Evolutionary conservation across 2,888 invertebrate genomes (phyloP), one percentile per base, ranked within the genome.

Genomic region (Thyatira batis): DNA sequence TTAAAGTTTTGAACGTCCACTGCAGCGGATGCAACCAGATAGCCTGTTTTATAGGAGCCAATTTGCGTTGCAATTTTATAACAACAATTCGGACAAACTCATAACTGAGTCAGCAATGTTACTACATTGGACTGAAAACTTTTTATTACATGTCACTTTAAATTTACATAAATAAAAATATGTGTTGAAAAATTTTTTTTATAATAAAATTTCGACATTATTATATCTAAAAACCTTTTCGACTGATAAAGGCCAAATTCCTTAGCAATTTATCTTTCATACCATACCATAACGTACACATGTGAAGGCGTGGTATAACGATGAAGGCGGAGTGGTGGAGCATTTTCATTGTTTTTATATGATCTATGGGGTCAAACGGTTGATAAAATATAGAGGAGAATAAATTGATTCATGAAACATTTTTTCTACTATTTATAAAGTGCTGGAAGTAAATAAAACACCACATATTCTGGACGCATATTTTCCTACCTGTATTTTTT

Each of bases 291-390:
- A 45, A 17, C 20, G 46, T 46, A 17, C 13, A n/a, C 10, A 45
- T 45, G 20, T 48, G 17, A 17, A 48, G 48, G 27, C 27, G 48
- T 17, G 48, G 48, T 17, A 48, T 10, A 39, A 10, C 27, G 48
- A 48, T 23, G 27, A 20, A 48, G 48, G 48, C 48, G 28, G 48
- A 9, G 20, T 20, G 27, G 27, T 28, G 27, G 17, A 27, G 27
- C 48, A 11, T 17, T 48, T 48, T 48, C 28, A 48, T 48, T 27
- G 48, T 48, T 48, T 48, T 48, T 17, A 27, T 21, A 48, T 48
- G 28, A 48, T 28, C 17, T 48, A 48, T 28, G 20, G 20, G 48
- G 27, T 27, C 25, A 27, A 27, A 17, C 6, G 17, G 13, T 17
- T 39, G 39, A n/a, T 39, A n/a, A 39, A 39, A 39, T 17, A 39